These are phyloP conservation scores for Xestia ashworthii DNA, from an alignment of 2,888 invertebrate genomes.

Conservation along the genomic window DNA sequence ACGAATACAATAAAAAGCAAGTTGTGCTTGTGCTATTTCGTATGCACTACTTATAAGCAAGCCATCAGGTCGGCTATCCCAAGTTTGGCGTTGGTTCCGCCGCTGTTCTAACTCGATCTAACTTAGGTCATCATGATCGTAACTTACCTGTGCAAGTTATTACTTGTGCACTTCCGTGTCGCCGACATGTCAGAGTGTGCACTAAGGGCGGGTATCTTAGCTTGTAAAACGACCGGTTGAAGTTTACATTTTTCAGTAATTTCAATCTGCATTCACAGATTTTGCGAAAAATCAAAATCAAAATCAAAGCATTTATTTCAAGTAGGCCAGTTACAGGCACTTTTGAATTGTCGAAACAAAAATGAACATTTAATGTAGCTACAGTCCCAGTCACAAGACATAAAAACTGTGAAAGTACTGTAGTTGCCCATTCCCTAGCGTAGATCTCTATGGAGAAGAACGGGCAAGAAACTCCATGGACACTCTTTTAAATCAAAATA, in stretches of 20 bases:
- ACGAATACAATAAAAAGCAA: conserved; percentile 17
- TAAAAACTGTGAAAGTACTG: no score
- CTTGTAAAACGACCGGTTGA: background rate
- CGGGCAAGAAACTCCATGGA: no score
- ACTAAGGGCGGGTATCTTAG: background rate
- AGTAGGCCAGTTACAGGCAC: no score
- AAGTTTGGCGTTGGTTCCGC: conserved; percentile 57
- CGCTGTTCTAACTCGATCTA: conserved; percentile 68
- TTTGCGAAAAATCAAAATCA: no score
- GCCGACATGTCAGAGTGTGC: conserved; percentile 15
- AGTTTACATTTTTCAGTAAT: background rate
- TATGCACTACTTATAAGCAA: conserved; percentile 59
- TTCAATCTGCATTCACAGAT: no score
- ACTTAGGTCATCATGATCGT: conserved; percentile 67
- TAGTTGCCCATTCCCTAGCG: no score
- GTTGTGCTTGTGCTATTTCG: conserved; percentile 42
- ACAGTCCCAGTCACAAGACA: no score
- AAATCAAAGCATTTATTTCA: no score
- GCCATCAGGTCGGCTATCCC: conserved; percentile 52
- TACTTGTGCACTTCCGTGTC: conserved; percentile 46
- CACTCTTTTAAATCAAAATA: no score
- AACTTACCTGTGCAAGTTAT: conserved; percentile 64
- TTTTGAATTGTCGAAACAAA: no score
- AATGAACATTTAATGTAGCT: no score
- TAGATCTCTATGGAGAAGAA: no score